Percentiles rank a stretch among this genome's conserved stretches.
phyloP scores from a whole-genome alignment of 2,113 vertebrate genomes.

The Electrona antarctica region DNA sequence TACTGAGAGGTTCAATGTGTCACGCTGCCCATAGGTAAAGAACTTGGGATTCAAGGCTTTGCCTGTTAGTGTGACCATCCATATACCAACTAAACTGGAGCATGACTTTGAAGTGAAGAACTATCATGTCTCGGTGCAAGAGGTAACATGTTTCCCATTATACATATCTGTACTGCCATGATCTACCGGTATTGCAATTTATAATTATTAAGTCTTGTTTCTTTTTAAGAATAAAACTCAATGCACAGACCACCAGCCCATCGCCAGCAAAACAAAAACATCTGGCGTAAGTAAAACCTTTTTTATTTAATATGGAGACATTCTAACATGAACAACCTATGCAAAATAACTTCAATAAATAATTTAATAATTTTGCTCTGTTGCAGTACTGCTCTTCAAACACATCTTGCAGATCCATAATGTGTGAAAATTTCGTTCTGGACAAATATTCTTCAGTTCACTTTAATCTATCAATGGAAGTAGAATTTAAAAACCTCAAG shows the following conservation, averaged over 20 bases:
- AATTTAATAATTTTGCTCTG: background rate
- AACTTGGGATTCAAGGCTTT: constrained; percentile 67
- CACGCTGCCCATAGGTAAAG: constrained; percentile 54
- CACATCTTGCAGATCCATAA: constrained; percentile 9
- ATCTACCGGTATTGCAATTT: background rate
- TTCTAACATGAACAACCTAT: background rate
- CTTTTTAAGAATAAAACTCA: constrained; percentile 56
- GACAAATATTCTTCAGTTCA: constrained; percentile 28
- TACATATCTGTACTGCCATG: background rate
- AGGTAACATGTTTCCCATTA: constrained; percentile 45
- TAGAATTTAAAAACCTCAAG: constrained; percentile 47
- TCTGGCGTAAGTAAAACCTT: constrained; percentile 45
- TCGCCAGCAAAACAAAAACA: background rate
- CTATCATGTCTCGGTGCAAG: constrained; percentile 33
- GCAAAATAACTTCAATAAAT: background rate
- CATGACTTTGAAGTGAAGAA: constrained; percentile 58
- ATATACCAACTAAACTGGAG: constrained; percentile 55
- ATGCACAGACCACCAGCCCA: constrained; percentile 24
- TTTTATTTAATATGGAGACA: background rate
- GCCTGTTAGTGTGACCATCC: constrained; percentile 57
- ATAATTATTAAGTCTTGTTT: background rate
- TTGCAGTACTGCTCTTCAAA: constrained; percentile 52
- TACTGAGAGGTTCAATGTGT: background rate
- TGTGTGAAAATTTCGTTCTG: constrained; percentile 54
- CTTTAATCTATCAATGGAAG: constrained; percentile 43